Conservation (phyloP, 2,888 invertebrate species). For the Oligia strigilis region DNA sequence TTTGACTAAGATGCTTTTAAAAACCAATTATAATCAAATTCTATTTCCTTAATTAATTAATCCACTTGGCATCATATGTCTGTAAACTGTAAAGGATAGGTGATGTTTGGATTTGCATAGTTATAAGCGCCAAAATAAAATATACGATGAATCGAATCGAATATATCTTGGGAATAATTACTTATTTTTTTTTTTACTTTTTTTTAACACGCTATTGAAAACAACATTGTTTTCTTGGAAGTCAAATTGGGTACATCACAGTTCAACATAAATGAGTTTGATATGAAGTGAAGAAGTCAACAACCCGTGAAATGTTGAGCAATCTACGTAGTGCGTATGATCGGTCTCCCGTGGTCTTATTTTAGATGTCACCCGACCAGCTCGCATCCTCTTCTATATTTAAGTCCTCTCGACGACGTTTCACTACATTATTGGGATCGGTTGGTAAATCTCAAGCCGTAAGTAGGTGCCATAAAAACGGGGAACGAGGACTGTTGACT, state of each 20-base stretch:
- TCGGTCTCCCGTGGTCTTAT: conserved; percentile 89
- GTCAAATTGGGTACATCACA: conserved; percentile 2
- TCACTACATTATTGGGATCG: conserved; percentile 78
- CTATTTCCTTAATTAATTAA: conserved; percentile 34
- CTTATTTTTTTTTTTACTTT: not conserved
- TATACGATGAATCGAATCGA: not conserved
- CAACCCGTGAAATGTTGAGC: conserved; percentile 88
- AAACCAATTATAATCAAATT: conserved; percentile 21
- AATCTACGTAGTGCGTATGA: conserved; percentile 85
- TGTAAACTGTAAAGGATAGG: conserved; percentile 23
- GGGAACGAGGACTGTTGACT: conserved; percentile 42
- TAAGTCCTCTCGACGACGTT: conserved; percentile 83
- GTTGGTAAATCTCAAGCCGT: conserved; percentile 73
- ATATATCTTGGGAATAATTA: not conserved
- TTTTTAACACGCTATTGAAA: conserved; percentile 4
- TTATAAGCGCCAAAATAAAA: conserved; percentile 11
- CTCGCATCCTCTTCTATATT: conserved; percentile 89
- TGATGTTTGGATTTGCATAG: conserved; percentile 32
- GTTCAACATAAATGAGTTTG: conserved; percentile 38
- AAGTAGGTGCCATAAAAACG: conserved; percentile 66
- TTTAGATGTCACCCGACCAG: conserved; percentile 90
- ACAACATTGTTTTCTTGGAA: not conserved
- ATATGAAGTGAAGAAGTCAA: conserved; percentile 79
- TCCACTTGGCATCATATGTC: conserved; percentile 28
- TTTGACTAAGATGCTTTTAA: conserved; percentile 18